Conservation (phyloP, 2,797 vertebrate species). For the Malacoraja senta region DNA sequence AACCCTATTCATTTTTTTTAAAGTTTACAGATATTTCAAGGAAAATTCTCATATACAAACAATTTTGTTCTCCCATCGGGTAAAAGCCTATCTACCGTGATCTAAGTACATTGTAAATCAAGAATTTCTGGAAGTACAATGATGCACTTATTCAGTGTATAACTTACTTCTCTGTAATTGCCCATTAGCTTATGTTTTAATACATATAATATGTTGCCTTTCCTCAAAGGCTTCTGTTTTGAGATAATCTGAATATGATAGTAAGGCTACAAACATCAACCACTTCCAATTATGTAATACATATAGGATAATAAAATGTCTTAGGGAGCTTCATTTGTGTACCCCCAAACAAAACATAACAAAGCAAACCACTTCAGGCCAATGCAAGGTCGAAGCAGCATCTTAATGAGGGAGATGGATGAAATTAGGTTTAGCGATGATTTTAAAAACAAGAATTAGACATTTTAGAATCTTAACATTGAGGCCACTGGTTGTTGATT, state of each 20-base stretch:
- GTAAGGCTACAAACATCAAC: neutral
- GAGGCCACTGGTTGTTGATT: no score
- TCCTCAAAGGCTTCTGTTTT: neutral
- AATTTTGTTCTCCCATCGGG: neutral
- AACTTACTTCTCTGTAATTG: neutral
- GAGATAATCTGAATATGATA: neutral
- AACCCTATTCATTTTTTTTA: neutral
- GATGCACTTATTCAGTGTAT: neutral
- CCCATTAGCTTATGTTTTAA: neutral
- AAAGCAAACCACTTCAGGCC: no score
- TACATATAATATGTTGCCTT: neutral
- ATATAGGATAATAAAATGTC: no score
- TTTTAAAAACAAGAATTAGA: no score
- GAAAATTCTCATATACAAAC: neutral
- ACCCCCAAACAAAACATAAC: no score
- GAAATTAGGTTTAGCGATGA: no score
- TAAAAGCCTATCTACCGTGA: neutral
- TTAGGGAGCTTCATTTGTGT: no score
- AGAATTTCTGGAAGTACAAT: neutral
- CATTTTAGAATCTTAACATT: no score
- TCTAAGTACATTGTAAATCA: neutral
- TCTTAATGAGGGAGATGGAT: no score
- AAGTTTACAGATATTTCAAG: neutral
- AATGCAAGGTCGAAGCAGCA: no score
- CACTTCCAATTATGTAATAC: no score